Evolutionary conservation across 2,888 invertebrate species (phyloP), one percentile per base, ranked within the genome.

Genomic region (Mimachlamys varia): DNA sequence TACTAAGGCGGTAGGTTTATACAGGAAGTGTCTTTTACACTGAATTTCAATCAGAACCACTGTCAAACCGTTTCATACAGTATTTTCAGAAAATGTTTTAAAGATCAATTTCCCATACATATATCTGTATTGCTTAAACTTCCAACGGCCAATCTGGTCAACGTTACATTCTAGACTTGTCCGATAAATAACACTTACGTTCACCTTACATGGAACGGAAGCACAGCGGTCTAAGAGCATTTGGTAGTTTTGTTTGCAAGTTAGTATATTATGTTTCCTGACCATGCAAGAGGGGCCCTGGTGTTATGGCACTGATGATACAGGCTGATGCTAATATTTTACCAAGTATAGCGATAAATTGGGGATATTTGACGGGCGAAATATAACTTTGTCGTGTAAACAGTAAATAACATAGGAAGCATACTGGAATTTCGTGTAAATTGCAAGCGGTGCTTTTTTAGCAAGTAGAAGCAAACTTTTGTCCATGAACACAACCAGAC

Each of bases 281-380:
- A 76, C 76, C 76, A 76, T 76, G 76, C 76, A 76, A 76, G 33
- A 44, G 12, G 12, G 27, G 76, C 33, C 7, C 76, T 76, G 33
- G 76, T 76, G 76, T 76, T 76, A 76, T 76, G 27, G 76, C 33
- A 33, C 27, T 33, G 33, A 76, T 76, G 76, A 33, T 76, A 33
- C 33, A 76, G 33, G 27, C 33, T 12, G 76, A 33, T 15, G 33
- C 10, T 27, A 76, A 76, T 76, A 76, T 17, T 33, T 76, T 76
- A 76, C 76, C 76, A 76, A 76, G 76, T 76, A 76, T 76, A 76
- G 76, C 76, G 76, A 76, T 76, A 76, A 76, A 76, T 76, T 33
- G 76, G 33, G 0, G 27, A 33, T 33, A 33, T 33, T 76, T 33
- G 33, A 76, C 76, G 22, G 76, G 7, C 33, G 33, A 12, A 33